These are phyloP conservation scores for Papilio helenus DNA, from an alignment of 1,140 invertebrate genomes.

Conservation along the genomic window DNA sequence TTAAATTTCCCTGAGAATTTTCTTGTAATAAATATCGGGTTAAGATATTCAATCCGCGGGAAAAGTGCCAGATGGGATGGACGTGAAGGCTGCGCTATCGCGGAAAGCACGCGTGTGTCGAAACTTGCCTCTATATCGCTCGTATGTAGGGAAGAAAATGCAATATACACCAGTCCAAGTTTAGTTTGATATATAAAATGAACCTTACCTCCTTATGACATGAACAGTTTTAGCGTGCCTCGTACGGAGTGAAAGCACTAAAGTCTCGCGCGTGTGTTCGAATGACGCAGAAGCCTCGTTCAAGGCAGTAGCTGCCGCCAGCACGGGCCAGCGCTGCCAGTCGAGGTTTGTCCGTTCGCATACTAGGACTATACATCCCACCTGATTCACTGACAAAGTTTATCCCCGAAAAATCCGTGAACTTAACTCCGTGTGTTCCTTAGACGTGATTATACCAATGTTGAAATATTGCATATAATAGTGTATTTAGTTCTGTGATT, in stretches of 20 bases:
- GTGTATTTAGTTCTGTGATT: conserved; percentile 7
- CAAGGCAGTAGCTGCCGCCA: conserved; percentile 52
- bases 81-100: conserved; percentile 68
- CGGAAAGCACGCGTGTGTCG: conserved; percentile 44
- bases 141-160: conserved; percentile 57
- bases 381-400: conserved; percentile 35
- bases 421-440: conserved; percentile 44
- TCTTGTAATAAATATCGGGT: conserved; percentile 72
- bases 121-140: conserved; percentile 56
- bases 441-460: conserved; percentile 44
- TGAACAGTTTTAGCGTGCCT: conserved; percentile 51
- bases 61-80: conserved; percentile 74
- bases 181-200: conserved; percentile 46
- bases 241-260: conserved; percentile 76
- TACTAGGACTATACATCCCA: conserved; percentile 55
- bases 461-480: neutral
- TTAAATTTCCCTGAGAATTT: conserved; percentile 68
- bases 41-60: conserved; percentile 74
- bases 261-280: conserved; percentile 67
- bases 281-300: conserved; percentile 74
- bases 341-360: conserved; percentile 61
- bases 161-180: conserved; percentile 38
- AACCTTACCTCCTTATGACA: conserved; percentile 64
- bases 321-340: conserved; percentile 58
- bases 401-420: neutral